phyloP scores from a whole-genome alignment of 2,797 vertebrate species.

The Antennarius maculatus region DNA sequence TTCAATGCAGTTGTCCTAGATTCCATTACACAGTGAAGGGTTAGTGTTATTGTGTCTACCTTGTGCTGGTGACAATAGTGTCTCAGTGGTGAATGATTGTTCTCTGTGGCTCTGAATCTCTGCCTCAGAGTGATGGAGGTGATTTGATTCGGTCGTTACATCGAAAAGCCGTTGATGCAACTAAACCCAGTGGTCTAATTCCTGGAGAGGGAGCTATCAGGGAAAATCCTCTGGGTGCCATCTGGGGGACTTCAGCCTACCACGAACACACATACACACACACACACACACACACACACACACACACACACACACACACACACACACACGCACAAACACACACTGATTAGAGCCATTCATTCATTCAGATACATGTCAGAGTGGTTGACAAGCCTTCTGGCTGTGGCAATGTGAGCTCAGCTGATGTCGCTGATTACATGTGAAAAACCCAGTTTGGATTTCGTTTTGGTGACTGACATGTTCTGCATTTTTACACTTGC shows the following conservation, averaged over 20 bases:
- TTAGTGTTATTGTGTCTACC: neutral
- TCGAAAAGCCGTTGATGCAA: slow-evolving; percentile 62
- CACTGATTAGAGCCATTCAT: slow-evolving; percentile 68
- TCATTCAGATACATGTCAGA: slow-evolving; percentile 73
- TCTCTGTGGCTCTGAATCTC: slow-evolving; percentile 12
- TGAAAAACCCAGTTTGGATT: slow-evolving; percentile 62
- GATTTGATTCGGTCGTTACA: slow-evolving; percentile 73
- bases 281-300: slow-evolving; percentile 10
- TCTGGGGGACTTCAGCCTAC: slow-evolving; percentile 67
- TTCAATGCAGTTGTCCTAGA: neutral
- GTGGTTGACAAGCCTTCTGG: slow-evolving; percentile 72
- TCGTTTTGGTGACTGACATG: slow-evolving; percentile 49
- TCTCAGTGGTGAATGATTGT: slow-evolving; percentile 16
- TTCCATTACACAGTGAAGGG: neutral
- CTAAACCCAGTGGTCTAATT: slow-evolving; percentile 78
- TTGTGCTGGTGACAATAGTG: neutral
- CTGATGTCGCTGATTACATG: slow-evolving; percentile 66
- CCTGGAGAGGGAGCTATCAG: slow-evolving; percentile 73
- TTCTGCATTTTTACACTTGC: slow-evolving; percentile 15
- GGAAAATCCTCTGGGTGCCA: slow-evolving; percentile 75
- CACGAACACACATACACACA: slow-evolving; percentile 4
- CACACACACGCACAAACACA: slow-evolving; percentile 20
- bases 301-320: slow-evolving; percentile 19
- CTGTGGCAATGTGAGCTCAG: slow-evolving; percentile 63
- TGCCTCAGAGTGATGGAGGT: slow-evolving; percentile 45